Percentiles rank a stretch among this genome's conserved stretches.
Conservation (phyloP, 2,888 invertebrate species). For the Heliconius erato region DNA sequence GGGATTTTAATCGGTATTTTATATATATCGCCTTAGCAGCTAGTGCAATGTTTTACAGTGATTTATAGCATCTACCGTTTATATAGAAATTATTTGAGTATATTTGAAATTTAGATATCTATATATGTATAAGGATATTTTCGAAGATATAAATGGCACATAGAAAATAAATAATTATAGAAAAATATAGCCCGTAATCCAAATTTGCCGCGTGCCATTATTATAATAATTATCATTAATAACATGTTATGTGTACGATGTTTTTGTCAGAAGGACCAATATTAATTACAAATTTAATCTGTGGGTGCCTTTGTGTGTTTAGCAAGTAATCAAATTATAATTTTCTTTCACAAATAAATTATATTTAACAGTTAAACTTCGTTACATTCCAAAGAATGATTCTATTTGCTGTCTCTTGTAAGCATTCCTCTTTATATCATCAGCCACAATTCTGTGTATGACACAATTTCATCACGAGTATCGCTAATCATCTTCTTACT, state of each 20-base stretch:
- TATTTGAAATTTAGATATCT: slow-evolving; percentile 54
- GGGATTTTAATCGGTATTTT: slow-evolving; percentile 69
- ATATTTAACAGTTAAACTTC: slow-evolving; percentile 69
- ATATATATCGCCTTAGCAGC: slow-evolving; percentile 79
- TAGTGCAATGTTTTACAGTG: slow-evolving; percentile 72
- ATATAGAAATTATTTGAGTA: slow-evolving; percentile 60
- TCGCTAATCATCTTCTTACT: slow-evolving; percentile 61
- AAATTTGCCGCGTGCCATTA: slow-evolving; percentile 65
- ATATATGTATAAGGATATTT: slow-evolving; percentile 52
- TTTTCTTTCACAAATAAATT: slow-evolving; percentile 45
- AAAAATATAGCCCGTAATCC: slow-evolving; percentile 43
- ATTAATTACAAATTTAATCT: slow-evolving; percentile 60
- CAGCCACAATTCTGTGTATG: slow-evolving; percentile 47
- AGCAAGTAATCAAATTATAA: slow-evolving; percentile 63
- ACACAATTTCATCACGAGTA: slow-evolving; percentile 63
- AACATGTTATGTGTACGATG: slow-evolving; percentile 61
- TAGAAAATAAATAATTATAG: slow-evolving; percentile 47
- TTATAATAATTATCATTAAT: slow-evolving; percentile 59
- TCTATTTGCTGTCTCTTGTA: slow-evolving; percentile 66
- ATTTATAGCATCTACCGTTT: slow-evolving; percentile 54
- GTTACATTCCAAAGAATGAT: slow-evolving; percentile 83
- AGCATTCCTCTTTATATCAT: slow-evolving; percentile 73
- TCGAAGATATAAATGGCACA: slow-evolving; percentile 57
- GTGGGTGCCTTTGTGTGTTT: slow-evolving; percentile 76
- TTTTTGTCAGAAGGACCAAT: slow-evolving; percentile 76